A percentile compares a stretch with the other conserved stretches of the same genome.
These are phyloP conservation scores for Diloba caeruleocephala DNA, from an alignment of 2,888 invertebrate species.

Conservation along the genomic window DNA sequence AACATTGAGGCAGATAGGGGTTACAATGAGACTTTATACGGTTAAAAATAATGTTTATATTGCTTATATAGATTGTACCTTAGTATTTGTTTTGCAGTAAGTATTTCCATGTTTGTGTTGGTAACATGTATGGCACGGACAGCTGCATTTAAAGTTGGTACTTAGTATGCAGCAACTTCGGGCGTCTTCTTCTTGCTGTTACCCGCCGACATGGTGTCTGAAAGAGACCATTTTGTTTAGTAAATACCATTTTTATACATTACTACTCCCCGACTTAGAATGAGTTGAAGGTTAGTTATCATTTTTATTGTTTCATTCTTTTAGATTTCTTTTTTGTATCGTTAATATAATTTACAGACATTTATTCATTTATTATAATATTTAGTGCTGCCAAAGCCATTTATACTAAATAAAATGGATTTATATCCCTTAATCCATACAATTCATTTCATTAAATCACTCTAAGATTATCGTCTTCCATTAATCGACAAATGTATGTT, in stretches of 20 bases:
- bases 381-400: no score
- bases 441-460: no score
- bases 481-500: no score
- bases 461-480: no score
- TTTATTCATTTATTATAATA: no score
- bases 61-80: conserved; percentile 38
- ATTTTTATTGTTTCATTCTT: no score
- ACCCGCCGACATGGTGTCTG: conserved; percentile 63
- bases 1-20: conserved; percentile 10
- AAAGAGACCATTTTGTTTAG: conserved; percentile 36
- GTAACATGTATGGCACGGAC: conserved; percentile 39
- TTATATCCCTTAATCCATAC: no score
- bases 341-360: no score
- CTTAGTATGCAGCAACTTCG: conserved; percentile 73
- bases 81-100: conserved; percentile 10
- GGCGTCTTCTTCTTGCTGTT: conserved; percentile 67
- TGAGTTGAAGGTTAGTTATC: no score
- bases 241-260: background rate
- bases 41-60: conserved; percentile 30
- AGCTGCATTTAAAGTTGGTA: conserved; percentile 18
- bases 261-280: no score
- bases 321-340: no score
- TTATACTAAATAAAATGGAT: no score
- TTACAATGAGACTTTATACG: conserved; percentile 7
- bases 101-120: conserved; percentile 15